Evolutionary conservation across 1,140 invertebrate genomes (phyloP).

Genomic region (Steinernema khuongi): DNA sequence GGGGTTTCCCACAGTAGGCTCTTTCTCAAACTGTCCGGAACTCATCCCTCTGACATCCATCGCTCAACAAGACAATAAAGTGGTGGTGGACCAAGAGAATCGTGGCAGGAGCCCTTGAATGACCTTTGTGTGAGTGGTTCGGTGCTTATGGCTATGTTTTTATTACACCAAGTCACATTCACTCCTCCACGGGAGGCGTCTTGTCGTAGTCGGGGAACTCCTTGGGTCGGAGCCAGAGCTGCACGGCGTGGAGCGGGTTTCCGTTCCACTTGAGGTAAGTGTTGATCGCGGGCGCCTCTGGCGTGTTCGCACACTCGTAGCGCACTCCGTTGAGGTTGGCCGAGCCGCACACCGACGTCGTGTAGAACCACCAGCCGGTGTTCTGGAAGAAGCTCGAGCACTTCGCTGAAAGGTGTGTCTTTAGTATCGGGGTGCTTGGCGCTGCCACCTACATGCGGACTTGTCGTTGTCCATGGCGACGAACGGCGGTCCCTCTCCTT

Average conservation of each 20-base stretch:
- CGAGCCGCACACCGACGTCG: slow-evolving; percentile 25
- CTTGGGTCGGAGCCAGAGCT: background rate
- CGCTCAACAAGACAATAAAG: too few relatives aligned
- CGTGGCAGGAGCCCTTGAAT: too few relatives aligned
- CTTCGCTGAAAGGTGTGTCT: slow-evolving; percentile 24
- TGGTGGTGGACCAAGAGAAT: too few relatives aligned
- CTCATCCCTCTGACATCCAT: too few relatives aligned
- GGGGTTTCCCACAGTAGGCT: too few relatives aligned
- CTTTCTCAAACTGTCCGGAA: too few relatives aligned
- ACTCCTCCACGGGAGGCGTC: background rate
- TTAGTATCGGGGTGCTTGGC: too few relatives aligned
- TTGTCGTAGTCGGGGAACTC: background rate
- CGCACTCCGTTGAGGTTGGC: slow-evolving; percentile 40
- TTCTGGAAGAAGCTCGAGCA: slow-evolving; percentile 31
- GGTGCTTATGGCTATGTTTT: too few relatives aligned
- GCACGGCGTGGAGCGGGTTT: slow-evolving; percentile 15
- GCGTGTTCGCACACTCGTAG: slow-evolving; percentile 26
- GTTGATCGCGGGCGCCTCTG: background rate
- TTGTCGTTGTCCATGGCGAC: slow-evolving; percentile 25
- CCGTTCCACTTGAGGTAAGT: slow-evolving; percentile 21
- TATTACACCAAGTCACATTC: background rate
- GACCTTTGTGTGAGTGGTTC: background rate
- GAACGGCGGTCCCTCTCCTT: slow-evolving; percentile 27
- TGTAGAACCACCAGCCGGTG: slow-evolving; percentile 41
- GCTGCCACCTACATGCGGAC: background rate